Evolutionary conservation across 2,113 vertebrate genomes (phyloP).

Genomic region (Chaenogobius annularis): DNA sequence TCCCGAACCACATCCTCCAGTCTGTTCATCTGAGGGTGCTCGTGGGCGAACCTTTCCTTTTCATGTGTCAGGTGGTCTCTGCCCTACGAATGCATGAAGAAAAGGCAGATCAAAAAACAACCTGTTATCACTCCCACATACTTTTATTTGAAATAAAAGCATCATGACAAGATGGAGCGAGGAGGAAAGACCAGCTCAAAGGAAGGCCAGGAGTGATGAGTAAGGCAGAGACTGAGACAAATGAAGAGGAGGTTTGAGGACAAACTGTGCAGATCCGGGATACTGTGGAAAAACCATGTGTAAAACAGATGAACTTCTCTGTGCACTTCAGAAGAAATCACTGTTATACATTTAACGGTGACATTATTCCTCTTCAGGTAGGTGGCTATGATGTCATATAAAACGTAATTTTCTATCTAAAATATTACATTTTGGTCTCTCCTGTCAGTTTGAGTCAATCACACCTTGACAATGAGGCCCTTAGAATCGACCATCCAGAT

Average conservation of each 20-base stretch:
- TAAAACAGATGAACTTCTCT: slow-evolving; percentile 15
- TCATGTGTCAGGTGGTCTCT: slow-evolving; percentile 87
- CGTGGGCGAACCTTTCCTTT: slow-evolving; percentile 88
- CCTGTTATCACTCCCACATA: not conserved
- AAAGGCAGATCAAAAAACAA: slow-evolving; percentile 1
- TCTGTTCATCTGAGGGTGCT: slow-evolving; percentile 86
- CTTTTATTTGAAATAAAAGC: not conserved
- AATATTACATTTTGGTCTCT: not conserved
- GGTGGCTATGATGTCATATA: not conserved
- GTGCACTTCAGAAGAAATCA: slow-evolving; percentile 8
- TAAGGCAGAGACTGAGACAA: not conserved
- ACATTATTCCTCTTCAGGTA: slow-evolving; percentile 3
- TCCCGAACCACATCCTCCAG: slow-evolving; percentile 85
- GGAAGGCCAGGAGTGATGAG: not conserved
- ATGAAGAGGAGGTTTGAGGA: slow-evolving; percentile 11
- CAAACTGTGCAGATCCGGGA: slow-evolving; percentile 11
- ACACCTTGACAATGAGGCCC: slow-evolving; percentile 95
- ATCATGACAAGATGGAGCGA: not conserved
- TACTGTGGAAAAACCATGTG: slow-evolving; percentile 38
- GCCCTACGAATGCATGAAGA: slow-evolving; percentile 71
- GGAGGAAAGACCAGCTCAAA: not conserved
- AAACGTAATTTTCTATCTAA: not conserved
- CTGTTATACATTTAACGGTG: slow-evolving; percentile 21
- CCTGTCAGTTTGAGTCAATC: not conserved
- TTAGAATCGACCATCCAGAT: slow-evolving; percentile 99